Evolutionary conservation across 2,113 vertebrate species (phyloP), one percentile per base, ranked within the genome.

Genomic region (Noctilio leporinus): DNA sequence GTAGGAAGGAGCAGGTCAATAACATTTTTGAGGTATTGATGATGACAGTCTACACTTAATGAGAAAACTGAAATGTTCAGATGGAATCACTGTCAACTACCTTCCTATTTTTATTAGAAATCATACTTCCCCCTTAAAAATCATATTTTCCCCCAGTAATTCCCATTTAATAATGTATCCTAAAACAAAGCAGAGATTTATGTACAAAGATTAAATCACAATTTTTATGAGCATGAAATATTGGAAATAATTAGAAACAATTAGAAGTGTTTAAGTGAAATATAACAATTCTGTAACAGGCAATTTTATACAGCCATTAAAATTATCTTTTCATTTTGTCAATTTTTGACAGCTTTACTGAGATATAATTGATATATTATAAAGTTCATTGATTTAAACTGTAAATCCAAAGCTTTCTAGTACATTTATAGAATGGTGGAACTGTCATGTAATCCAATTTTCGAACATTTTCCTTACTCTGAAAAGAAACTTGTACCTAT

Each of bases 21-120:
- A 82, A 67, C 3, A 86, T 10, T 85, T 94, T 38, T 67, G 65
- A 85, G n/a, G 28, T 70, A 53, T 38, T 80, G 7, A 82, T 69
- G 15, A 28, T 67, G 10, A 26, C 67, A 95, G 84, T 96, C 89
- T 94, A 35, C 95, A 85, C 45, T 57, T 92, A 73, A 85, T 5
- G 7, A 45, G 40, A 91, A 94, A 89, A 85, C 30, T 35, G 84
- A 73, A 95, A 88, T 93, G 64, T 62, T 94, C 85, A 96, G 69
- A 78, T n/a, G 11, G 3, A 14, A 88, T 90, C 16, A 43, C 76
- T 59, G 5, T 88, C 45, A 96, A 84, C 15, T 90, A 70, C 20
- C 80, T 95, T 85, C 40, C 10, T 43, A 47, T 59, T 94, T 73
- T 95, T 92, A 45, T 94, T 73, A 80, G 35, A 86, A 89, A 89